Evolutionary conservation across 2,888 invertebrate species (phyloP).

Genomic region (Clivina fossor): DNA sequence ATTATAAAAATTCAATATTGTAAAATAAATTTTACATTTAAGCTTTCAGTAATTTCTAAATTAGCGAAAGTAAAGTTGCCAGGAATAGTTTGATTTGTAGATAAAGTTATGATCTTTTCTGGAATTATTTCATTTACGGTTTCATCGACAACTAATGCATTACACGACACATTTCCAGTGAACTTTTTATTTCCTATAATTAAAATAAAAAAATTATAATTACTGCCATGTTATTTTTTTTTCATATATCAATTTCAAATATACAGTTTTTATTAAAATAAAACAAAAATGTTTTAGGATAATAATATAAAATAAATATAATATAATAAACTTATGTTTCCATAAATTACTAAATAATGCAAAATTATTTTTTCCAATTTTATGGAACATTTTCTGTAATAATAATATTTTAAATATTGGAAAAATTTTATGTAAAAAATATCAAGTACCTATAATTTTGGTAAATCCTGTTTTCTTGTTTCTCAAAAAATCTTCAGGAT

Average conservation of each 20-base stretch:
- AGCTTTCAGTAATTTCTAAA: conserved; percentile 54
- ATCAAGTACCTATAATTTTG: conserved; percentile 49
- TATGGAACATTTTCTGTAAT: too few relatives aligned
- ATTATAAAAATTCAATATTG: not conserved
- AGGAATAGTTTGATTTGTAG: conserved; percentile 52
- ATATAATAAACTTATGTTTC: too few relatives aligned
- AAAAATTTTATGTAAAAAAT: conserved; percentile 42
- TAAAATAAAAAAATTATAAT: too few relatives aligned
- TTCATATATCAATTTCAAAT: too few relatives aligned
- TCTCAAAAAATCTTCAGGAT: conserved; percentile 58
- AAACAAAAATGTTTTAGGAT: not conserved
- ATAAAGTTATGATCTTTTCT: conserved; percentile 54
- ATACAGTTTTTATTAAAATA: too few relatives aligned
- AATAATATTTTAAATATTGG: too few relatives aligned
- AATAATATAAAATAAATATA: not conserved
- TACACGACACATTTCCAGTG: conserved; percentile 48
- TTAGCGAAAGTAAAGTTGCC: conserved; percentile 57
- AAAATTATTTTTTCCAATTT: too few relatives aligned
- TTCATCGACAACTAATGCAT: conserved; percentile 49
- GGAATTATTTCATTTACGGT: conserved; percentile 55
- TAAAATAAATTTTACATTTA: conserved; percentile 51
- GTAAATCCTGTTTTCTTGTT: conserved; percentile 46
- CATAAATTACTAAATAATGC: too few relatives aligned
- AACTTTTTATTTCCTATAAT: conserved; percentile 55
- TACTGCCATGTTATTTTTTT: too few relatives aligned